Percentiles rank a stretch among this genome's conserved stretches.
phyloP scores from a whole-genome alignment of 53 echinoderm and acorn worm species.

The Astropecten irregularis region DNA sequence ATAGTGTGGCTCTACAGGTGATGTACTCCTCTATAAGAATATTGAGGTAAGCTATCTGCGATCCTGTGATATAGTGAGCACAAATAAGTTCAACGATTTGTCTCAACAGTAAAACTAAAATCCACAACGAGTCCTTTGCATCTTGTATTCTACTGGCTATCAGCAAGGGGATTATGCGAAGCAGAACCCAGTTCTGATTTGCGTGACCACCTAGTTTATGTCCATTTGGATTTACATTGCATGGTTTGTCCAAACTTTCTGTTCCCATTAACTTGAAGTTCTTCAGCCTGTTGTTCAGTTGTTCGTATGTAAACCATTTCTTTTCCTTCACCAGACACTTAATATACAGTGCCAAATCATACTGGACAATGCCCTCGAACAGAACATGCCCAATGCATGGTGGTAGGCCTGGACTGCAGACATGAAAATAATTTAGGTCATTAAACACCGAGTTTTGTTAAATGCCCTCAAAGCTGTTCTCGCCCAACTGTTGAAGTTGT shows the following conservation, averaged over 20 bases:
- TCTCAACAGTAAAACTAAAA: conserved; percentile 57
- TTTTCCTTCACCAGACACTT: conserved; percentile 41
- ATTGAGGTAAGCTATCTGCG: conserved; percentile 59
- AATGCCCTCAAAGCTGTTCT: not conserved
- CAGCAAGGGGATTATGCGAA: conserved; percentile 62
- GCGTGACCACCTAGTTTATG: conserved; percentile 70
- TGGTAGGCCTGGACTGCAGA: conserved; percentile 45
- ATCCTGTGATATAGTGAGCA: conserved; percentile 32
- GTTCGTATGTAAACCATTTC: conserved; percentile 64
- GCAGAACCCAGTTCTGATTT: conserved; percentile 67
- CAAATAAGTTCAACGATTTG: conserved; percentile 66
- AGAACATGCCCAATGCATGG: conserved; percentile 61
- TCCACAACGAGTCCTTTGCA: conserved; percentile 64
- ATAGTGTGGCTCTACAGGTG: conserved; percentile 31
- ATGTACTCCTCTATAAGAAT: conserved; percentile 67
- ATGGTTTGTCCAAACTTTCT: conserved; percentile 49
- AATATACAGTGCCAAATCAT: conserved; percentile 49
- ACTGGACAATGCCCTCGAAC: conserved; percentile 57
- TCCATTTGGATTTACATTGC: conserved; percentile 18
- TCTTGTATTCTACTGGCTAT: conserved; percentile 34
- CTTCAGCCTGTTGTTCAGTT: conserved; percentile 39
- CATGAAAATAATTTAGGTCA: conserved; percentile 41
- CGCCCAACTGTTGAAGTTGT: not conserved
- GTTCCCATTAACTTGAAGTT: conserved; percentile 48
- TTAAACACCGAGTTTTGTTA: conserved; percentile 37